These are phyloP conservation scores for Trilocha varians DNA, from an alignment of 2,888 invertebrate species.

Conservation along the genomic window DNA sequence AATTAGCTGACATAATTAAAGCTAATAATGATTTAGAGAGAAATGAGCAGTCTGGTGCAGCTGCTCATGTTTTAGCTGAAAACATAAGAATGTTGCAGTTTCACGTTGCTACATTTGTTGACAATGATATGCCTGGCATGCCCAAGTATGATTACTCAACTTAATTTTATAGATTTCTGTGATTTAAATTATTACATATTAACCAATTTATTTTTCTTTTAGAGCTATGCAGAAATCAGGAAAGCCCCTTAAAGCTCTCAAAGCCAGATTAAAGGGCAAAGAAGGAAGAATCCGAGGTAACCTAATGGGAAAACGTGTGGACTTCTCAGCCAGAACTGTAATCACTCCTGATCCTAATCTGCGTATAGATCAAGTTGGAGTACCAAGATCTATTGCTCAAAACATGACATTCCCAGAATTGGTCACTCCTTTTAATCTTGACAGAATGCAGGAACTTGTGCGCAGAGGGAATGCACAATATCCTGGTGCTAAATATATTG, in stretches of 20 bases:
- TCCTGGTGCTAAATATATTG: constrained; percentile 99
- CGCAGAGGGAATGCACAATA: constrained; percentile 97
- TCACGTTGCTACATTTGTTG: constrained; percentile 97
- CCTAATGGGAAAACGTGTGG: constrained; percentile 99
- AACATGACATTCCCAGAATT: constrained; percentile 99
- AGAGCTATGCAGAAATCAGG: constrained; percentile 99
- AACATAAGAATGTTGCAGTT: constrained; percentile 98
- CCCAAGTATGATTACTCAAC: constrained; percentile 74
- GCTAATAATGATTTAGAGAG: constrained; percentile 95
- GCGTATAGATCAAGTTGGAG: constrained; percentile 97
- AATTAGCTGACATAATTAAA: constrained; percentile 98
- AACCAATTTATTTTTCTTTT: constrained; percentile 23
- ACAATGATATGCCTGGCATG: constrained; percentile 99
- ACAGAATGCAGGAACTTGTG: constrained; percentile 94
- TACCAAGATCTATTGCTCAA: constrained; percentile 98
- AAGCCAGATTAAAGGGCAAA: constrained; percentile 96
- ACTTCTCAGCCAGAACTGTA: constrained; percentile 99
- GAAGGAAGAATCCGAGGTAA: constrained; percentile 99
- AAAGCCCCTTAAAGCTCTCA: constrained; percentile 97
- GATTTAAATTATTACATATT: background rate
- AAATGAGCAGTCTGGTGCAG: constrained; percentile 97
- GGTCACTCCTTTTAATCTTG: constrained; percentile 99
- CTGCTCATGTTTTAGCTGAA: constrained; percentile 96
- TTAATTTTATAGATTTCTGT: too few species aligned
- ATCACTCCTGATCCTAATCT: constrained; percentile 97